phyloP scores from a whole-genome alignment of 2,888 invertebrate genomes.

The Rhagonycha fulva region DNA sequence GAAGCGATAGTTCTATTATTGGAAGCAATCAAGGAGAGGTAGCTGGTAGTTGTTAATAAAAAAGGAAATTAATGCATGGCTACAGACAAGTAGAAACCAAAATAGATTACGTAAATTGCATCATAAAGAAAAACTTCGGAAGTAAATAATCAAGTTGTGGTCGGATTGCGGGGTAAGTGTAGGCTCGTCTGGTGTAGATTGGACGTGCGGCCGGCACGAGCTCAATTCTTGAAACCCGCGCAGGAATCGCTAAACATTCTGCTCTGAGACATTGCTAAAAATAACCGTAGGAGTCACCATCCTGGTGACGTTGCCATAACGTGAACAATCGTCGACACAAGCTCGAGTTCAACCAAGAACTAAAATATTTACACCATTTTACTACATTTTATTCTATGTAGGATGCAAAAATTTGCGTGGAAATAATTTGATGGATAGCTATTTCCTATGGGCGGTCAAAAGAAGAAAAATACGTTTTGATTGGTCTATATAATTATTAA shows the following conservation, averaged over 20 bases:
- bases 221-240: conserved; percentile 26
- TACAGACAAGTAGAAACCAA: conserved; percentile 7
- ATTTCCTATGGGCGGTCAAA: conserved; percentile 25
- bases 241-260: conserved; percentile 25
- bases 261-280: conserved; percentile 33
- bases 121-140: conserved; percentile 29
- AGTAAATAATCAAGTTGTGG: conserved; percentile 30
- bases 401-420: conserved; percentile 26
- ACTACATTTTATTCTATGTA: conserved; percentile 13
- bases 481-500: conserved; percentile 22
- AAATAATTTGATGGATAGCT: conserved; percentile 9
- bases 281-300: conserved; percentile 31
- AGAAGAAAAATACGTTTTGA: conserved; percentile 11
- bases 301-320: conserved; percentile 28
- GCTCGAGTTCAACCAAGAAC: conserved; percentile 17
- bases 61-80: not conserved
- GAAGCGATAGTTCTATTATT: not conserved
- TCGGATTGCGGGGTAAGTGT: conserved; percentile 31
- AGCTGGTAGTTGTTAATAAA: not conserved
- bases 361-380: conserved; percentile 19
- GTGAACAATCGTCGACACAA: conserved; percentile 17
- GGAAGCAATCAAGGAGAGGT: not conserved
- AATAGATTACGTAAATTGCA: conserved; percentile 22
- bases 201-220: conserved; percentile 36
- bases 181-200: conserved; percentile 28